Conservation (phyloP, 2,797 vertebrate genomes). For the Acridotheres tristis region DNA sequence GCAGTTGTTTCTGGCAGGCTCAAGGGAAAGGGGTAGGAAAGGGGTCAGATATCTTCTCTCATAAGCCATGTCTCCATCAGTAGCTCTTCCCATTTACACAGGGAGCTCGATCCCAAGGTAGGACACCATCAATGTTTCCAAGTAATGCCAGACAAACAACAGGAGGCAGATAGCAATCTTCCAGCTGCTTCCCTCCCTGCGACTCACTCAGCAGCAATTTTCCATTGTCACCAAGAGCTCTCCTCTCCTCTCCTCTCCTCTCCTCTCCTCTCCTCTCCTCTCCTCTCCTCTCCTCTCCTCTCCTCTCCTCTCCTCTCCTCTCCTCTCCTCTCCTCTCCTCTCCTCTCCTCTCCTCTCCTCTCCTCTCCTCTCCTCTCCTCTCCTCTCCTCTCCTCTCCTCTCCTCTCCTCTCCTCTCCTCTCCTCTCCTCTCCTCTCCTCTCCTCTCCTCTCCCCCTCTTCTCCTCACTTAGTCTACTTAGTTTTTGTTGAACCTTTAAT, state of each 20-base stretch:
- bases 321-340: neutral
- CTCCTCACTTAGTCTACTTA: no score
- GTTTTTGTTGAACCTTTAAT: neutral
- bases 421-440: neutral
- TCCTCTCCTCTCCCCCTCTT: neutral
- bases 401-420: neutral
- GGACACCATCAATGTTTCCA: neutral
- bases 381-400: neutral
- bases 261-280: neutral
- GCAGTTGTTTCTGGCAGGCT: neutral
- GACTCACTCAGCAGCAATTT: neutral
- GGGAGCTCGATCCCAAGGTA: neutral
- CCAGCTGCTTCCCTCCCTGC: neutral
- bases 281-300: neutral
- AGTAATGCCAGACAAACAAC: neutral
- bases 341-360: neutral
- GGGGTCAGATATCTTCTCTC: neutral
- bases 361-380: neutral
- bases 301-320: neutral
- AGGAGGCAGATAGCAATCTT: neutral
- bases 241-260: neutral
- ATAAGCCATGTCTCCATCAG: neutral
- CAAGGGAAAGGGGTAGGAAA: neutral
- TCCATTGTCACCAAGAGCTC: neutral
- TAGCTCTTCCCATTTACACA: neutral